A percentile compares a stretch with the other conserved stretches of the same genome.
These are phyloP conservation scores for Pampusana beccarii DNA, from an alignment of 2,113 vertebrate species.

Conservation along the genomic window DNA sequence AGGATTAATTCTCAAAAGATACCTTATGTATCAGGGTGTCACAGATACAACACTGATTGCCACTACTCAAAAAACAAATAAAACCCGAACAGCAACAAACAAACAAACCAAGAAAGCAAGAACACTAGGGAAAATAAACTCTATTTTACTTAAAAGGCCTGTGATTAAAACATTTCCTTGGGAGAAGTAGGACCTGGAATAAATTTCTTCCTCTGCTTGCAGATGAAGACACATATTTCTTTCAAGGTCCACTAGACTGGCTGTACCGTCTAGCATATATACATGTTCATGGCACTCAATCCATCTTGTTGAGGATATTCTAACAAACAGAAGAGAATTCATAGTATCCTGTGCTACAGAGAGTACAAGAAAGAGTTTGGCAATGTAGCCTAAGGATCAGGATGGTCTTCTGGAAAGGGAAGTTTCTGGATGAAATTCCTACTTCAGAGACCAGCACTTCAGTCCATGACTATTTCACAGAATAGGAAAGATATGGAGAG, in stretches of 20 bases:
- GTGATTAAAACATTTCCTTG: background rate
- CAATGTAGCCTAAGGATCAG: background rate
- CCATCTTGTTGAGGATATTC: background rate
- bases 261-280: background rate
- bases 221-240: background rate
- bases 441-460: background rate
- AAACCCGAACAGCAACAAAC: no score
- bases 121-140: background rate
- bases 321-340: background rate
- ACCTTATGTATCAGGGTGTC: background rate
- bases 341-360: background rate
- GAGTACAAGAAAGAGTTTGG: background rate
- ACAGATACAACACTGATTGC: background rate
- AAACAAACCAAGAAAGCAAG: background rate
- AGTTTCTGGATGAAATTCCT: background rate
- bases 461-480: background rate
- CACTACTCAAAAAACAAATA: background rate
- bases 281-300: background rate
- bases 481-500: background rate
- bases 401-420: background rate
- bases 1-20: background rate
- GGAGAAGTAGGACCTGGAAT: background rate
- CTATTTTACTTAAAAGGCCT: background rate
- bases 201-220: background rate
- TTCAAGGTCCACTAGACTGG: background rate